These are phyloP conservation scores for Lethocerus indicus DNA, from an alignment of 1,140 invertebrate species.

Conservation along the genomic window DNA sequence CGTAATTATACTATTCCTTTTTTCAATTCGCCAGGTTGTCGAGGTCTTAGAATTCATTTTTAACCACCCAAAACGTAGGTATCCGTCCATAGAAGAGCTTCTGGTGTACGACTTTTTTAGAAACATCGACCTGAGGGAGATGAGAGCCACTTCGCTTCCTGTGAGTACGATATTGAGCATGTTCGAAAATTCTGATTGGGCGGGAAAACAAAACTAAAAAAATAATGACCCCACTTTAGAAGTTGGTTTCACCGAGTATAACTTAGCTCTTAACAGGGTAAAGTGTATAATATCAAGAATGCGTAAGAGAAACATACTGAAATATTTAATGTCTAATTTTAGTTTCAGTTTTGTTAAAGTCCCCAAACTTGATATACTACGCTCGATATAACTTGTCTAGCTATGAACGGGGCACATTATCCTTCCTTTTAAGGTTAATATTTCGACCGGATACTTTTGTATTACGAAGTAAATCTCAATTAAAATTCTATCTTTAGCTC, in stretches of 20 bases:
- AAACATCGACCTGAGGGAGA: conserved; percentile 72
- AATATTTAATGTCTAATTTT: not conserved
- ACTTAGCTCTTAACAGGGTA: not conserved
- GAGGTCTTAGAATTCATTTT: conserved; percentile 71
- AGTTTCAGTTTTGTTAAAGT: not conserved
- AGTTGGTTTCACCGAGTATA: not conserved
- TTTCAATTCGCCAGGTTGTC: conserved; percentile 53
- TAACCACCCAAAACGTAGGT: conserved; percentile 38
- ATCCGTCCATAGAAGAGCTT: conserved; percentile 59
- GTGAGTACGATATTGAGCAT: conserved; percentile 23
- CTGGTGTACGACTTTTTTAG: conserved; percentile 65
- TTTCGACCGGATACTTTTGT: too few relatives aligned
- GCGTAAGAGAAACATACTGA: not conserved
- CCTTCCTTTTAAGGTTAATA: too few relatives aligned
- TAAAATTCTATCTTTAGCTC: not conserved
- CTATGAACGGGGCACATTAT: too few relatives aligned
- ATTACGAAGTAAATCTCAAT: not conserved
- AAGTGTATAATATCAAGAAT: not conserved
- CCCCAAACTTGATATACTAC: too few relatives aligned
- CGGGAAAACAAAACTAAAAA: not conserved
- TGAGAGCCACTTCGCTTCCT: conserved; percentile 41
- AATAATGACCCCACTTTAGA: not conserved
- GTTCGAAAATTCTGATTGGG: too few relatives aligned
- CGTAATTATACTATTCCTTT: too few relatives aligned
- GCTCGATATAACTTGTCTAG: too few relatives aligned